phyloP scores from a whole-genome alignment of 2,888 invertebrate genomes.

The Scaptomyza reducta region DNA sequence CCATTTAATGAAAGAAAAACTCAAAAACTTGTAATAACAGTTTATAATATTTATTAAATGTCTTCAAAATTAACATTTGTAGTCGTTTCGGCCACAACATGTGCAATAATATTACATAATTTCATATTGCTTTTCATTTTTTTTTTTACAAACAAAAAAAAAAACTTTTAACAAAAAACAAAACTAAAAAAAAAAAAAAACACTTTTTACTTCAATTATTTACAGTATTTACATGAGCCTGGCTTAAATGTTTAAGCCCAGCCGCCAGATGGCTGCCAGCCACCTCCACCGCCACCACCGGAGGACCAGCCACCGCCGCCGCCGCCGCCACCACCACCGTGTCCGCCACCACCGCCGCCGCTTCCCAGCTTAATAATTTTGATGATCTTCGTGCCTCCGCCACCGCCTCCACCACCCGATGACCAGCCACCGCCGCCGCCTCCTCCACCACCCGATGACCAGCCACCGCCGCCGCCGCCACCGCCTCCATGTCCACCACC shows the following conservation, averaged over 20 bases:
- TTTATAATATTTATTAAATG: slow-evolving; percentile 22
- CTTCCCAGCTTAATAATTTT: slow-evolving; percentile 54
- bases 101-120: slow-evolving; percentile 24
- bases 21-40: slow-evolving; percentile 2
- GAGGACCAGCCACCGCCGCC: slow-evolving; percentile 57
- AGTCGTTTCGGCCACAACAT: not conserved
- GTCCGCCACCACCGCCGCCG: slow-evolving; percentile 52
- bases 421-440: slow-evolving; percentile 20
- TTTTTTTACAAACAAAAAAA: slow-evolving; percentile 2
- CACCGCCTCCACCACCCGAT: slow-evolving; percentile 48
- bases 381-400: slow-evolving; percentile 49
- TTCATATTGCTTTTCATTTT: not conserved
- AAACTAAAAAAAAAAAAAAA: slow-evolving; percentile 5
- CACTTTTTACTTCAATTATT: slow-evolving; percentile 41
- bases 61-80: not conserved
- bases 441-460: slow-evolving; percentile 58
- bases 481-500: slow-evolving; percentile 24
- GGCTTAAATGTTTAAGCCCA: slow-evolving; percentile 69
- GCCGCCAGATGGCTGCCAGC: slow-evolving; percentile 77
- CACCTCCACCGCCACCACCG: slow-evolving; percentile 63
- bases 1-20: slow-evolving; percentile 4
- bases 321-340: slow-evolving; percentile 35
- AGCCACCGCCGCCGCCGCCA: slow-evolving; percentile 42
- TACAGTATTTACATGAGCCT: slow-evolving; percentile 68
- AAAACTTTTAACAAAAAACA: not conserved